Evolutionary conservation across 2,888 invertebrate genomes (phyloP).

Genomic region (Lycia hirtaria): DNA sequence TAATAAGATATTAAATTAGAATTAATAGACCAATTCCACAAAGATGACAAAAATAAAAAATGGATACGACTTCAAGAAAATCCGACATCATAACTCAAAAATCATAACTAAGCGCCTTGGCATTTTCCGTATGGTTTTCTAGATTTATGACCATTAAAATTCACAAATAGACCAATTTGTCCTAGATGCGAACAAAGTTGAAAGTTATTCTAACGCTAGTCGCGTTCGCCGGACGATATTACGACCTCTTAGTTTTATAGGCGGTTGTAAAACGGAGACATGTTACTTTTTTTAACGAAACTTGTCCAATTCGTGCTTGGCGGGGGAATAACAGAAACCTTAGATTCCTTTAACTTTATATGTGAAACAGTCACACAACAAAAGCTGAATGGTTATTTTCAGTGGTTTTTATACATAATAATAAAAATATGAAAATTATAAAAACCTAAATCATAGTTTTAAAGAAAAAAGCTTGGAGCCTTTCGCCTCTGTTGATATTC

Average conservation of each 20-base stretch:
- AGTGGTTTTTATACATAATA: too few relatives aligned
- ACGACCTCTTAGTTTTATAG: constrained; percentile 76
- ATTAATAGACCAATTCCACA: constrained; percentile 24
- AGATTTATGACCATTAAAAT: constrained; percentile 64
- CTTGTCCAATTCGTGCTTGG: constrained; percentile 15
- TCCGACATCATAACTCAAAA: constrained; percentile 37
- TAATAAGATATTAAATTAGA: constrained; percentile 18
- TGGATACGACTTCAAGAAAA: constrained; percentile 32
- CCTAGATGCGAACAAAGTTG: constrained; percentile 57
- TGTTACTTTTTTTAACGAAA: constrained; percentile 63
- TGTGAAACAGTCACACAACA: not conserved
- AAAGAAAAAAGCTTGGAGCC: not conserved
- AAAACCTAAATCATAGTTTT: not conserved
- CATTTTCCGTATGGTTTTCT: constrained; percentile 49
- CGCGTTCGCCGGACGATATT: constrained; percentile 51
- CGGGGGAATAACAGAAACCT: constrained; percentile 54
- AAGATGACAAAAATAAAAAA: constrained; percentile 26
- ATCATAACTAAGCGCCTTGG: constrained; percentile 38
- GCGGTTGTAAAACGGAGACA: constrained; percentile 69
- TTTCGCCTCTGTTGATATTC: not conserved
- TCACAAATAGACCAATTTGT: constrained; percentile 67
- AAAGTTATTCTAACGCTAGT: constrained; percentile 45
- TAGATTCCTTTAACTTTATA: not conserved
- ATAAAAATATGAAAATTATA: too few relatives aligned
- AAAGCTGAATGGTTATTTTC: not conserved